A percentile compares a stretch with the other conserved stretches of the same genome.
These are phyloP conservation scores for Fistularia tabacaria DNA, from an alignment of 2,797 vertebrate genomes.

Conservation along the genomic window DNA sequence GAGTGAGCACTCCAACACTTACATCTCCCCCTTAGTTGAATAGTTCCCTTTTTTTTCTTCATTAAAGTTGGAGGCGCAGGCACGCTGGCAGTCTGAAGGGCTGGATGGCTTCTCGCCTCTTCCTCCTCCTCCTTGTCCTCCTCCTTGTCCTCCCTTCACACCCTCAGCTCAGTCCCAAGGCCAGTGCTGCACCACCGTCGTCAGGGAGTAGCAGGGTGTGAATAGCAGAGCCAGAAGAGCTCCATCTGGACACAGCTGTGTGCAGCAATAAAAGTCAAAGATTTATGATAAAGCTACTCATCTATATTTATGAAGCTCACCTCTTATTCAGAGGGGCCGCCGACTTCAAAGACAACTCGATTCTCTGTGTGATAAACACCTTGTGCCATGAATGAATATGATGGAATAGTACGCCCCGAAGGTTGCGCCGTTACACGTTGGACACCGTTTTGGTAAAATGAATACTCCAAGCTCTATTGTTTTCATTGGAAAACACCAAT, in stretches of 20 bases:
- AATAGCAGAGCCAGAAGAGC: constrained; percentile 38
- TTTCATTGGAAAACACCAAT: neutral
- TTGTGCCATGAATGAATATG: constrained; percentile 11
- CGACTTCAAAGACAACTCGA: constrained; percentile 29
- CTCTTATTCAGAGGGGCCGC: constrained; percentile 32
- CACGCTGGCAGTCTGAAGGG: constrained; percentile 40
- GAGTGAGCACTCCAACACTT: constrained; percentile 65
- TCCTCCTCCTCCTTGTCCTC: neutral
- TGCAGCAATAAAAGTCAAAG: constrained; percentile 55
- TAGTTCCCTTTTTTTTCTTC: constrained; percentile 46
- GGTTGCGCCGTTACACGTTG: constrained; percentile 10
- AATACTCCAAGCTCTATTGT: constrained; percentile 6
- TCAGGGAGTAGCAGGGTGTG: constrained; percentile 41
- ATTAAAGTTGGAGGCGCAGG: constrained; percentile 53
- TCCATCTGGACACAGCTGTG: constrained; percentile 54
- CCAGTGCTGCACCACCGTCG: constrained; percentile 41
- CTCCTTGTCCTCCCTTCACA: constrained; percentile 11
- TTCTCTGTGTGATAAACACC: constrained; percentile 15
- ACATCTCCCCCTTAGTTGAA: constrained; percentile 64
- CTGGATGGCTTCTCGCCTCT: constrained; percentile 1
- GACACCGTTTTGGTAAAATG: constrained; percentile 5
- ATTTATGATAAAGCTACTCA: constrained; percentile 58
- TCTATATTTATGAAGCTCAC: constrained; percentile 60
- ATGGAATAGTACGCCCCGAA: neutral
- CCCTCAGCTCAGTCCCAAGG: constrained; percentile 35